phyloP scores from a whole-genome alignment of 2,113 vertebrate genomes.

The Mormoops blainvillei region DNA sequence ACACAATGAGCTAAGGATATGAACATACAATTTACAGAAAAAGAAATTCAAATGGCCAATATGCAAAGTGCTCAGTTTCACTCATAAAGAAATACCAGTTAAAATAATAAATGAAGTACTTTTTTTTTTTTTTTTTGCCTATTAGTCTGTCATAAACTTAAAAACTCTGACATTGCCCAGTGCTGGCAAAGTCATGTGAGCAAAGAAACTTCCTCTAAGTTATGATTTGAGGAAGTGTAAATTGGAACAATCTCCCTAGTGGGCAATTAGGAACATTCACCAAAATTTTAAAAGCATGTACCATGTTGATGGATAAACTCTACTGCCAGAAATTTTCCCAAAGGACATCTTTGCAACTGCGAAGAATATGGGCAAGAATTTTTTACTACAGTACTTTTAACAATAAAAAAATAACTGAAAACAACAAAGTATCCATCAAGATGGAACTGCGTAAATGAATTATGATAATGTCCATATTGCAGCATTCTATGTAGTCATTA shows the following conservation, averaged over 20 bases:
- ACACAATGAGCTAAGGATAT: not conserved
- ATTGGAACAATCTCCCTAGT: not conserved
- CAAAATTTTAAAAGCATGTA: not conserved
- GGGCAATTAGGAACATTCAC: not conserved
- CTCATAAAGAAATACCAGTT: not conserved
- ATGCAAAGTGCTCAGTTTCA: not conserved
- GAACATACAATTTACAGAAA: not conserved
- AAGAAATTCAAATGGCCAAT: not conserved
- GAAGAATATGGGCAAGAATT: not conserved
- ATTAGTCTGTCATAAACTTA: not conserved
- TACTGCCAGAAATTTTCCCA: not conserved
- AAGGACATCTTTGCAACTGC: not conserved
- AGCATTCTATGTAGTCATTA: not conserved
- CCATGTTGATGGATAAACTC: not conserved
- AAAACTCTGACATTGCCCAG: not conserved
- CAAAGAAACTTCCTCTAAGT: not conserved
- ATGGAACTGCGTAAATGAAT: not conserved
- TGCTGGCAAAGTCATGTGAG: not conserved
- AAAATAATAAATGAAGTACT: slow-evolving; percentile 15
- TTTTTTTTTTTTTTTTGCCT: not conserved
- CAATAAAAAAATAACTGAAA: not conserved
- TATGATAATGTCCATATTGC: not conserved
- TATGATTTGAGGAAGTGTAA: not conserved
- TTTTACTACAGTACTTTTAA: not conserved
- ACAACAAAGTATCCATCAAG: not conserved